These are phyloP conservation scores for Bombylius discolor DNA, from an alignment of 2,888 invertebrate species.

Conservation along the genomic window DNA sequence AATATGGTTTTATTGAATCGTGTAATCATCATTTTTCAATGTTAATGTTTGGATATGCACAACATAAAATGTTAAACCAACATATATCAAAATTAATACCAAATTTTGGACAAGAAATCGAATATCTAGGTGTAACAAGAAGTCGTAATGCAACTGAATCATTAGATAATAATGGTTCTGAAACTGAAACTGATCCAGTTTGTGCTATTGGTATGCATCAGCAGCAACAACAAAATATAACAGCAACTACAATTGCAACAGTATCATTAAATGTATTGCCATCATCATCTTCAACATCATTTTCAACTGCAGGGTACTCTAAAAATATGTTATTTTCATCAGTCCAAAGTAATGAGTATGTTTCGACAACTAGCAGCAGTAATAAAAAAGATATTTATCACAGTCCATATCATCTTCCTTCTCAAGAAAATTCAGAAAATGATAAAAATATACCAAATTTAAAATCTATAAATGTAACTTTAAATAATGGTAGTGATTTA, in stretches of 20 bases:
- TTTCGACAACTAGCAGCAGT: neutral
- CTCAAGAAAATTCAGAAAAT: conserved; percentile 11
- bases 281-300: neutral
- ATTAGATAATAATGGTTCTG: conserved; percentile 40
- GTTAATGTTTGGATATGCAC: conserved; percentile 50
- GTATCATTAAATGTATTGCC: neutral
- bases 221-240: neutral
- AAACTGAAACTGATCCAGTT: conserved; percentile 24
- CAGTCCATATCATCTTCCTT: neutral
- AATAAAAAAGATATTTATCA: neutral
- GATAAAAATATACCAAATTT: conserved; percentile 13
- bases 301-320: neutral
- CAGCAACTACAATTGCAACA: neutral
- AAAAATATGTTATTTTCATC: too few relatives aligned
- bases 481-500: conserved; percentile 13
- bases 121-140: conserved; percentile 37
- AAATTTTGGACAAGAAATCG: conserved; percentile 47
- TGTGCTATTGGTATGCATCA: conserved; percentile 5
- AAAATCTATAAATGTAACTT: conserved; percentile 1
- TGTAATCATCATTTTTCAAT: conserved; percentile 55
- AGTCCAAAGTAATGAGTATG: neutral
- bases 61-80: conserved; percentile 45
- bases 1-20: conserved; percentile 47
- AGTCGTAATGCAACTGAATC: conserved; percentile 44
- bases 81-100: conserved; percentile 46